These are phyloP conservation scores for Lutjanus campechanus DNA, from an alignment of 2,797 vertebrate genomes.

Conservation along the genomic window DNA sequence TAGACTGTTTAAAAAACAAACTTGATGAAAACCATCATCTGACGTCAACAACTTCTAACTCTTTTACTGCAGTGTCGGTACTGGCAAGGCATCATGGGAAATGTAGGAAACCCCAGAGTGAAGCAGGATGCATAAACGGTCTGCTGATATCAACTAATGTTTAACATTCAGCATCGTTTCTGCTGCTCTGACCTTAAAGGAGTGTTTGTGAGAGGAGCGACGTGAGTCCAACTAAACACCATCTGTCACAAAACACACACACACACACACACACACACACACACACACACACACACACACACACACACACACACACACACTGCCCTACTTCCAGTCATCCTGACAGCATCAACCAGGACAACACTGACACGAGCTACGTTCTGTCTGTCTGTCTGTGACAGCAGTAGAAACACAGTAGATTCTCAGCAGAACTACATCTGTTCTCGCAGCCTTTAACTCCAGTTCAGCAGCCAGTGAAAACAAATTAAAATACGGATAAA, in stretches of 20 bases:
- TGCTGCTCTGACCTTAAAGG: conserved; percentile 19
- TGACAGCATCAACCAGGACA: conserved; percentile 41
- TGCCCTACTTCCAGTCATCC: conserved; percentile 43
- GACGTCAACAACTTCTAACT: neutral
- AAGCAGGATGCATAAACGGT: neutral
- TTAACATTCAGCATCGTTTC: neutral
- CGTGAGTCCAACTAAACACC: conserved; percentile 19
- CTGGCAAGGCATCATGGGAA: conserved; percentile 22
- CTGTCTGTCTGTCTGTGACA: conserved; percentile 4
- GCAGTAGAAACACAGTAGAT: neutral
- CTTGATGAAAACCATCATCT: no score
- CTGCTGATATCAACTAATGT: neutral
- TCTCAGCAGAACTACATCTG: neutral
- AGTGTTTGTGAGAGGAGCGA: conserved; percentile 18
- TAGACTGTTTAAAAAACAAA: neutral
- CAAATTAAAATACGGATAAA: neutral
- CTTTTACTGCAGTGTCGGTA: neutral
- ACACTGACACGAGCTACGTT: conserved; percentile 28
- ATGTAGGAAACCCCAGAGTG: neutral
- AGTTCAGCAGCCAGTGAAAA: neutral
- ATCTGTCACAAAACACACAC: conserved; percentile 33
- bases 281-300: conserved; percentile 36
- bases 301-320: conserved; percentile 30
- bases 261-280: conserved; percentile 30
- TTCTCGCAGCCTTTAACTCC: no score